Evolutionary conservation across 2,797 vertebrate genomes (phyloP), one percentile per base, ranked within the genome.

Genomic region (Anas bernieri): DNA sequence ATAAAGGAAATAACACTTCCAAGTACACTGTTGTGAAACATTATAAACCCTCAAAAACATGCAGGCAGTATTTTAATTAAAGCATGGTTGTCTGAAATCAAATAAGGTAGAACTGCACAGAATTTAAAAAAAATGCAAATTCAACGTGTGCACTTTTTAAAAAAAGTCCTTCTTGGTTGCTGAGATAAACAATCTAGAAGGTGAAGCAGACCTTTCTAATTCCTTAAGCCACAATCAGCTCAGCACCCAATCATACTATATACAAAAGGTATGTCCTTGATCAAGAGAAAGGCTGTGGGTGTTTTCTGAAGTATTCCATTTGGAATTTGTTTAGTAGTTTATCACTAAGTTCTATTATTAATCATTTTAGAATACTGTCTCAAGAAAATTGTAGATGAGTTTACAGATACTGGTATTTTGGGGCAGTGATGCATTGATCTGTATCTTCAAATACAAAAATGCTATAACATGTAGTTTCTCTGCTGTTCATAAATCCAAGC

Each of bases 1-100:
- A 66, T 86, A 91, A 86, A 88, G 31, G 93, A 84, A 94, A 55
- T 69, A 93, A 83, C 61, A 55, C 64, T 66, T 94, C 58, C 77
- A 86, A 93, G 72, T 84, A 45, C 43, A 77, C 37, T 79, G 48
- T 46, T 92, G 66, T 50, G 80, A 86, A 83, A 93, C 26, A 78
- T 64, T 78, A 48, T 43, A 46, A 61, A 16, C 11, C 12, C 26
- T 68, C 56, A 54, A 64, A 80, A 75, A 52, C 21, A 30, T 2
- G 2, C 41, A n/a, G 30, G 28, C 26, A 37, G 1, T 52, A 59
- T 70, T 88, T 62, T 43, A 62, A 58, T n/a, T 61, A 46, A 72
- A 66, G 15, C n/a, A 43, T 26, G 12, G 14, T 45, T 74, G 67
- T 17, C 37, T 52, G 61, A 62, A 68, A 58, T 33, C 30, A 69